Conservation (phyloP, 2,113 vertebrate genomes). For the Chitala chitala region DNA sequence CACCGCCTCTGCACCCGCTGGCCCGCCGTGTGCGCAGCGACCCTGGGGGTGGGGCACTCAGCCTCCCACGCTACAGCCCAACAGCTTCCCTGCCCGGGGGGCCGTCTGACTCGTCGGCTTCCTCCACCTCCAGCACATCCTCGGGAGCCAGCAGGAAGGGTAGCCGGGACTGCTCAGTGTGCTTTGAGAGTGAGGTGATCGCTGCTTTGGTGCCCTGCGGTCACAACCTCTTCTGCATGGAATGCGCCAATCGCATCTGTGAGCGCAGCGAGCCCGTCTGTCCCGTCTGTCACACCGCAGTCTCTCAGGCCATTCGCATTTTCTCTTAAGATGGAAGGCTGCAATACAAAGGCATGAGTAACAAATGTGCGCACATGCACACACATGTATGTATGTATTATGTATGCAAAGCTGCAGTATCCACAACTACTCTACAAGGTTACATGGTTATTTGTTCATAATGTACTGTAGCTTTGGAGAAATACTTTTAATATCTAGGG, state of each 20-base stretch:
- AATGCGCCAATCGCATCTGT: constrained; percentile 85
- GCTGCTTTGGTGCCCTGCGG: constrained; percentile 85
- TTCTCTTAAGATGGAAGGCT: constrained; percentile 66
- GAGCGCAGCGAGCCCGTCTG: constrained; percentile 80
- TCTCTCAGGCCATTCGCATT: constrained; percentile 94
- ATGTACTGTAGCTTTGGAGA: constrained; percentile 65
- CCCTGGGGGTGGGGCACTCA: constrained; percentile 57
- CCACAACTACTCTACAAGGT: constrained; percentile 54
- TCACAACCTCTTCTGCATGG: constrained; percentile 91
- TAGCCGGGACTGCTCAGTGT: constrained; percentile 88
- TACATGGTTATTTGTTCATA: constrained; percentile 47
- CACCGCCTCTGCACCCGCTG: constrained; percentile 71
- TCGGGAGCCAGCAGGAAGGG: constrained; percentile 79
- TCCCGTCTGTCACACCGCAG: constrained; percentile 82
- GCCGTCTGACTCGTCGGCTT: constrained; percentile 67
- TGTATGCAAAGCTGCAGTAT: constrained; percentile 68
- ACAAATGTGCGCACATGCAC: constrained; percentile 11
- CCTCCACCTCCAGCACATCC: constrained; percentile 77
- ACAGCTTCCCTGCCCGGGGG: constrained; percentile 62
- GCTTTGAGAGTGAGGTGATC: constrained; percentile 91
- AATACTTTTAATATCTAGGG: constrained; percentile 72
- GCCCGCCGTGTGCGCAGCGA: constrained; percentile 80
- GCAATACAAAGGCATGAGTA: not conserved
- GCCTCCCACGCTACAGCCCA: constrained; percentile 38
- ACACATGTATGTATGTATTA: constrained; percentile 44